Evolutionary conservation across 2,888 invertebrate genomes (phyloP).

Genomic region (Stenotaenia linearis): DNA sequence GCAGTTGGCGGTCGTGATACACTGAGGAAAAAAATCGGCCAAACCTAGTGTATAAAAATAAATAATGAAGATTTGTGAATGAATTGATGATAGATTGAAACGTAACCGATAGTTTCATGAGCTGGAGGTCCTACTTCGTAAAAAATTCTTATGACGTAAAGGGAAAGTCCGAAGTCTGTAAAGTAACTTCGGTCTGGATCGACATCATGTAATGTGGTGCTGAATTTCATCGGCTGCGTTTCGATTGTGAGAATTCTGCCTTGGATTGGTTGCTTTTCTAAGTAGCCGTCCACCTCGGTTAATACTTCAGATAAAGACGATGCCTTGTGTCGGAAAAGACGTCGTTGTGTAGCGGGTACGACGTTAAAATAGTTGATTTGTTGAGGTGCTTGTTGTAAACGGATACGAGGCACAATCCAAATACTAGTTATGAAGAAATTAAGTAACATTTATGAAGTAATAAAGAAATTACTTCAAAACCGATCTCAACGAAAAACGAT

Average conservation of each 20-base stretch:
- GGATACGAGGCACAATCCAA: conserved; percentile 26
- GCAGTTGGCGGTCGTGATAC: not conserved
- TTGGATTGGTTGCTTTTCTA: conserved; percentile 19
- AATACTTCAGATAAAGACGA: conserved; percentile 26
- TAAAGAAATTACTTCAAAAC: not conserved
- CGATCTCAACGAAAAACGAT: too few relatives aligned
- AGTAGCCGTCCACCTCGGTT: conserved; percentile 28
- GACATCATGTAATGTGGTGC: conserved; percentile 8
- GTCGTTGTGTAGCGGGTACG: conserved; percentile 19
- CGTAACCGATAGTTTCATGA: conserved; percentile 28
- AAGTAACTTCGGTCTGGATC: conserved; percentile 28
- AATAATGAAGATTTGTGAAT: not conserved
- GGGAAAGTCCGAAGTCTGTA: conserved; percentile 27
- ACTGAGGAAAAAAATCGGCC: conserved; percentile 30
- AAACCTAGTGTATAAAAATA: not conserved
- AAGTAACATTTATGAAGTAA: not conserved
- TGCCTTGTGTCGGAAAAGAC: conserved; percentile 24
- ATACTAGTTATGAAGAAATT: too few relatives aligned
- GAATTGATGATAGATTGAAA: not conserved
- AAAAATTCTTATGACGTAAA: conserved; percentile 27
- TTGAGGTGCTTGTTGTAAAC: conserved; percentile 1
- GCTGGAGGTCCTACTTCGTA: conserved; percentile 30
- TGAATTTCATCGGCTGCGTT: conserved; percentile 32
- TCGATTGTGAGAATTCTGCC: conserved; percentile 26
- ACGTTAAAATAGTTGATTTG: conserved; percentile 30